Percentiles rank a stretch among this genome's conserved stretches.
Conservation (phyloP, 2,113 vertebrate genomes). For the Ahaetulla prasina region DNA sequence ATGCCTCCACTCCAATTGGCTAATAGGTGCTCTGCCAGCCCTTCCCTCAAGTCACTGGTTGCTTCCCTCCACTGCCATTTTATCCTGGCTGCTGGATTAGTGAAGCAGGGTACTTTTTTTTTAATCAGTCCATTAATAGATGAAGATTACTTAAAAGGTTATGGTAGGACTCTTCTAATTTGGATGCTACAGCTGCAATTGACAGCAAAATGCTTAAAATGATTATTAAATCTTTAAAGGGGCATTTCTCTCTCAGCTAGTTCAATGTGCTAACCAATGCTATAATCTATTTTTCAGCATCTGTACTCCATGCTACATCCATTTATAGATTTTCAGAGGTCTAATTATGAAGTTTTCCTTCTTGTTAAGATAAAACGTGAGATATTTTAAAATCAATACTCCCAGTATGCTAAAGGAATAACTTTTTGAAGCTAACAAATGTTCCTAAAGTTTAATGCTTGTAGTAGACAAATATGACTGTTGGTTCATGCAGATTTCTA, state of each 20-base stretch:
- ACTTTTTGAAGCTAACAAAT: background rate
- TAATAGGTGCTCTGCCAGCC: background rate
- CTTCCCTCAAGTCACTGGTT: background rate
- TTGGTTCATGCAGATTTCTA: background rate
- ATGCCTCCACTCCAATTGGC: background rate
- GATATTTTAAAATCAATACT: background rate
- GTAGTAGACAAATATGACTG: background rate
- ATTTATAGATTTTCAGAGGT: background rate
- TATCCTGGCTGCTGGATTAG: background rate
- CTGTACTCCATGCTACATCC: background rate
- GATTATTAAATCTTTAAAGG: background rate
- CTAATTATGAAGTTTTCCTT: background rate
- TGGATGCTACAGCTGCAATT: background rate
- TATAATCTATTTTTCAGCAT: background rate
- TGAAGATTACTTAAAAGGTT: background rate
- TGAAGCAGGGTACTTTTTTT: background rate
- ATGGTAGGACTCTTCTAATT: background rate
- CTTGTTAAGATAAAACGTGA: background rate
- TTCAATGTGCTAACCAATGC: background rate
- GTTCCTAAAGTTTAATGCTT: background rate
- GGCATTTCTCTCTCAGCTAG: background rate
- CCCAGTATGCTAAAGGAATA: background rate
- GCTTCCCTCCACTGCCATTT: background rate
- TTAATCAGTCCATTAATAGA: background rate
- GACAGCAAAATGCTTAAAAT: background rate